These are phyloP conservation scores for Aricia artaxerxes DNA, from an alignment of 2,888 invertebrate species.

Conservation along the genomic window DNA sequence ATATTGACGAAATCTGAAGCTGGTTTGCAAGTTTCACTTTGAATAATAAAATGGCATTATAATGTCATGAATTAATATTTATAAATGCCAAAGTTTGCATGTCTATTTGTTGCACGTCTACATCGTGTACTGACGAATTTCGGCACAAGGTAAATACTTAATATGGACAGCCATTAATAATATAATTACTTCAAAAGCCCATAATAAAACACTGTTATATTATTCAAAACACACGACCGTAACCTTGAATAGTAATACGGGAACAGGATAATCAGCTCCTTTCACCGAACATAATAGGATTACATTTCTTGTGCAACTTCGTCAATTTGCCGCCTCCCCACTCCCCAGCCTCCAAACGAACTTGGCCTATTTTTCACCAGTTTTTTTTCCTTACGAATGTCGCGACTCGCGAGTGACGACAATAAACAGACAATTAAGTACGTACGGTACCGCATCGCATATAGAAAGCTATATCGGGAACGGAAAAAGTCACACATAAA, in stretches of 20 bases:
- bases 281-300: background rate
- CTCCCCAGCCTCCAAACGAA: background rate
- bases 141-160: background rate
- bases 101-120: no score
- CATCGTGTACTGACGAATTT: no score
- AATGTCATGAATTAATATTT: no score
- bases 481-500: no score
- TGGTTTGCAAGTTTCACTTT: no score
- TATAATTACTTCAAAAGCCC: no score
- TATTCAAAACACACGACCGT: background rate
- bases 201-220: background rate
- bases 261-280: background rate
- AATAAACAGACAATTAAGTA: no score
- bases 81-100: no score
- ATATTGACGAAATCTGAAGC: no score
- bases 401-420: background rate
- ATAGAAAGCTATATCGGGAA: no score
- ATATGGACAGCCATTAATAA: background rate
- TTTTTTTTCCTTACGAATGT: background rate
- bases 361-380: background rate
- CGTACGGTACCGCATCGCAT: no score
- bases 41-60: no score
- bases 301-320: background rate
- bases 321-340: background rate
- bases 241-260: background rate